phyloP scores from a whole-genome alignment of 1,140 invertebrate genomes.

The Drosophila trapezifrons region DNA sequence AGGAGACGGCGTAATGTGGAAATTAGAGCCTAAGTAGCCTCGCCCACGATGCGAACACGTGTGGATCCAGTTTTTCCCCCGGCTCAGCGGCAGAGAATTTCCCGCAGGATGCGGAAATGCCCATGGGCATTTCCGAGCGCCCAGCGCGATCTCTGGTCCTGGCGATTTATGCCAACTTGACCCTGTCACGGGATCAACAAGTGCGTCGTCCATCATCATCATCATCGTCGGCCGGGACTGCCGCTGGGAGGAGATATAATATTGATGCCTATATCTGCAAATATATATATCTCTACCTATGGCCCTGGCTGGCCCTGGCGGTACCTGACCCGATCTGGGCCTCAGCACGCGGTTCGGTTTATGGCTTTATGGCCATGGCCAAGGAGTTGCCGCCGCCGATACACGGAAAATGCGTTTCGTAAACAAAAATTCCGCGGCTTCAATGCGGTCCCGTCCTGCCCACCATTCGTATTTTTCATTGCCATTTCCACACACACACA shows the following conservation, averaged over 20 bases:
- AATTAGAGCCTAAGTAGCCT: conserved; percentile 53
- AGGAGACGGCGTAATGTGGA: conserved; percentile 13
- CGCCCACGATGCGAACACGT: conserved; percentile 24
- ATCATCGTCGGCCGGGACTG: conserved; percentile 32
- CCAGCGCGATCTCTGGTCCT: conserved; percentile 6
- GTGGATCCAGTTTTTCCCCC: conserved; percentile 43
- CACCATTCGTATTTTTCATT: conserved; percentile 33
- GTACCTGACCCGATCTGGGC: conserved; percentile 29
- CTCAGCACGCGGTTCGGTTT: conserved; percentile 44
- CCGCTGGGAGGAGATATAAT: not conserved
- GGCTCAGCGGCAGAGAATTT: conserved; percentile 36
- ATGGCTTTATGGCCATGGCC: conserved; percentile 58
- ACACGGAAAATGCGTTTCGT: conserved; percentile 76
- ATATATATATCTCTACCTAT: too few relatives aligned
- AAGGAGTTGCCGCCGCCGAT: conserved; percentile 67
- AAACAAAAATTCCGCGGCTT: conserved; percentile 57
- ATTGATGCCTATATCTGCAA: not conserved
- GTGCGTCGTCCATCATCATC: conserved; percentile 37
- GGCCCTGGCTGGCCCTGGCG: too few relatives aligned
- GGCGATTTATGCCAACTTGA: conserved; percentile 20
- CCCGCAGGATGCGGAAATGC: conserved; percentile 45
- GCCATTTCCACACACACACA: conserved; percentile 1
- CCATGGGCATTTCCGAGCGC: conserved; percentile 40
- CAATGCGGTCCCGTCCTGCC: conserved; percentile 5
- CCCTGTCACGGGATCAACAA: conserved; percentile 45